These are phyloP conservation scores for Sebastes vulpes DNA, from an alignment of 2,797 vertebrate genomes.

Conservation along the genomic window DNA sequence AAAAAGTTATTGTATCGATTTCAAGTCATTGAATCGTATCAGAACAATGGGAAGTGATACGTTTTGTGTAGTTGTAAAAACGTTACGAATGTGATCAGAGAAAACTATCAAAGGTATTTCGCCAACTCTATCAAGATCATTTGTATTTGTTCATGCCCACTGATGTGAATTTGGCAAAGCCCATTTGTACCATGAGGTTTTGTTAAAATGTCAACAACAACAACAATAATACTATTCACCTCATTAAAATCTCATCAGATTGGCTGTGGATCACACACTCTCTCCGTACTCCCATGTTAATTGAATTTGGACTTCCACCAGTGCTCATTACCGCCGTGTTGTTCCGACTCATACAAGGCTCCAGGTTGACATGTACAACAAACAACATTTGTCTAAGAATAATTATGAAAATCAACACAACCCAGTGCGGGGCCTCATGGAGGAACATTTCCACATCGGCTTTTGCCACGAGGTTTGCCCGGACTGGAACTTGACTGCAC, in stretches of 20 bases:
- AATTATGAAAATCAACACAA: not conserved
- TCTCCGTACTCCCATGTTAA: not conserved
- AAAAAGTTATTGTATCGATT: too few species aligned
- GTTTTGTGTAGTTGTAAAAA: too few species aligned
- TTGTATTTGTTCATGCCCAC: not conserved
- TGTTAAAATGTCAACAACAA: slow-evolving; percentile 2
- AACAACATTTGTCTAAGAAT: not conserved
- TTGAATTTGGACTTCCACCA: slow-evolving; percentile 13
- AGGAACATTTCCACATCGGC: not conserved
- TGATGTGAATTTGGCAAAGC: not conserved
- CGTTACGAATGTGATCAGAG: not conserved
- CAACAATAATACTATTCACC: not conserved
- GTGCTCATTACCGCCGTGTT: not conserved
- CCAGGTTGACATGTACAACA: not conserved
- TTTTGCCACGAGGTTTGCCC: not conserved
- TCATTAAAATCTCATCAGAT: slow-evolving; percentile 14
- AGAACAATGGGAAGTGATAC: too few species aligned
- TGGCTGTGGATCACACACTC: slow-evolving; percentile 15
- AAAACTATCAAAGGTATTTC: not conserved
- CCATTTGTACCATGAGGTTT: not conserved
- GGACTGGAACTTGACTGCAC: not conserved
- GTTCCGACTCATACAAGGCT: not conserved
- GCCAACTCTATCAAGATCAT: not conserved
- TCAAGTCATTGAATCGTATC: too few species aligned
- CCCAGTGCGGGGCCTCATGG: not conserved